Percentiles rank a stretch among this genome's conserved stretches.
Conservation (phyloP, 2,888 invertebrate genomes). For the Cheilosia vernalis region DNA sequence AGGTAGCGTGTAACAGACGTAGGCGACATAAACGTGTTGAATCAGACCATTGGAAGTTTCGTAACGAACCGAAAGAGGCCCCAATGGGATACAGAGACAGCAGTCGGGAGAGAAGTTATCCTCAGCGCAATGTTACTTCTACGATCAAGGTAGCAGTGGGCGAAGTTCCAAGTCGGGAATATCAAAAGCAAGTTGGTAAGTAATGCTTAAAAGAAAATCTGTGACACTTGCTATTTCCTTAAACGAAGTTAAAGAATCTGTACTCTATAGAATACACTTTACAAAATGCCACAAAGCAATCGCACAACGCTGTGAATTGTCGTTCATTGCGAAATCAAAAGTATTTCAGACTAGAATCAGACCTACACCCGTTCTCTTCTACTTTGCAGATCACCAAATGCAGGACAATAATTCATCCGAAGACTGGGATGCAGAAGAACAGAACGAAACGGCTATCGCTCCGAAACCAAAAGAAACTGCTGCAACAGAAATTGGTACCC, state of each 20-base stretch:
- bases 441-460: not conserved
- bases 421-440: constrained; percentile 58
- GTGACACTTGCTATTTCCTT: too few species aligned
- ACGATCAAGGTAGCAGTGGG: not conserved
- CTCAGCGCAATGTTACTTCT: constrained; percentile 1
- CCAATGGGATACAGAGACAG: too few species aligned
- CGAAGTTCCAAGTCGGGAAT: not conserved
- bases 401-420: constrained; percentile 41
- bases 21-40: too few species aligned
- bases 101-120: not conserved
- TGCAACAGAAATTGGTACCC: constrained; percentile 22
- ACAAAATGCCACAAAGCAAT: constrained; percentile 1
- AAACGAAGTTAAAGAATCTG: too few species aligned
- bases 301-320: constrained; percentile 22
- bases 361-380: not conserved
- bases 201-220: not conserved
- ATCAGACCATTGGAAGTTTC: too few species aligned
- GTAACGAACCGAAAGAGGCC: not conserved
- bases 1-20: too few species aligned
- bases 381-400: constrained; percentile 30
- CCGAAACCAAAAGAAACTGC: not conserved
- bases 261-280: not conserved
- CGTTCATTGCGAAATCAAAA: constrained; percentile 4
- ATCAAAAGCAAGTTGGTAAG: constrained; percentile 14
- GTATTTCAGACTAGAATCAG: not conserved